These are phyloP conservation scores for Ptilonorhynchus violaceus DNA, from an alignment of 2,113 vertebrate genomes.

Conservation along the genomic window DNA sequence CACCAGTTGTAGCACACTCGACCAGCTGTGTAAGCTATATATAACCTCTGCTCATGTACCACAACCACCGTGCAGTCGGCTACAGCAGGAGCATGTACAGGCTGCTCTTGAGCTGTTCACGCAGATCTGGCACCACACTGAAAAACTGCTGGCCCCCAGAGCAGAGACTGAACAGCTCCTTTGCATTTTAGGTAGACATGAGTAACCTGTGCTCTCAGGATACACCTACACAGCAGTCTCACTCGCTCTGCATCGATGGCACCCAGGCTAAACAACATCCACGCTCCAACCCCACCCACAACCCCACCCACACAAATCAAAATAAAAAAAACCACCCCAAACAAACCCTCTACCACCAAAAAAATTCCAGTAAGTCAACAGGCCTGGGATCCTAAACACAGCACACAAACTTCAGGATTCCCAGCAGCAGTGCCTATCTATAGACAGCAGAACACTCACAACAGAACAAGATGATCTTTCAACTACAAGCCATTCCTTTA, in stretches of 20 bases:
- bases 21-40: background rate
- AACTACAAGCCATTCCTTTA: background rate
- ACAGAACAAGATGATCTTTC: background rate
- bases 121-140: background rate
- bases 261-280: background rate
- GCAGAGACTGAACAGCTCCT: background rate
- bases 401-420: background rate
- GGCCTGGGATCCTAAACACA: background rate
- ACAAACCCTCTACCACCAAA: background rate
- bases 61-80: accelerated
- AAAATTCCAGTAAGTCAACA: background rate
- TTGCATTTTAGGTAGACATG: background rate
- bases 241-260: accelerated
- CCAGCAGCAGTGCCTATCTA: background rate
- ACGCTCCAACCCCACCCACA: background rate
- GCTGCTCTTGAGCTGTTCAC: background rate
- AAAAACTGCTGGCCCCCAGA: background rate
- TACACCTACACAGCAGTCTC: background rate
- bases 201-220: background rate
- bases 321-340: background rate
- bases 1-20: background rate
- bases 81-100: background rate
- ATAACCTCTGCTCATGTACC: background rate
- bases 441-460: background rate
- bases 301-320: background rate